A percentile compares a stretch with the other conserved stretches of the same genome.
Evolutionary conservation across 1,140 invertebrate species (phyloP).

Genomic region (Caenorhabditis briggsae): DNA sequence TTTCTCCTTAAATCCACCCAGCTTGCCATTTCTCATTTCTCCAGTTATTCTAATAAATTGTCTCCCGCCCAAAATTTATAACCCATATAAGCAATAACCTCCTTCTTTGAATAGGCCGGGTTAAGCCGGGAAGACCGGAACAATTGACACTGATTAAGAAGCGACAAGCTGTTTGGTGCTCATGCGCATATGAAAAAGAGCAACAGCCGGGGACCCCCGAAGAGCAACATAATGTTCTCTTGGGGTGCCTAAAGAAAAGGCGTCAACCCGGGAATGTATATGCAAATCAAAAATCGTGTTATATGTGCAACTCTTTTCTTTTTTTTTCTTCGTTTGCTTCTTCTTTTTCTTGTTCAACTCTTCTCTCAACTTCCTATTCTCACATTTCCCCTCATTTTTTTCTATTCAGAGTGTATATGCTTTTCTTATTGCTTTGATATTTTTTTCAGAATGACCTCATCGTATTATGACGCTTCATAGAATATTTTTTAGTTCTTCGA

Average conservation of each 20-base stretch:
- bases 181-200: conserved; percentile 20
- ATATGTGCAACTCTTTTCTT: conserved; percentile 48
- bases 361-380: too few relatives aligned
- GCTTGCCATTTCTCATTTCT: background rate
- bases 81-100: background rate
- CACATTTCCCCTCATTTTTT: too few relatives aligned
- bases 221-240: conserved; percentile 46
- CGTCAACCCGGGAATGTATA: conserved; percentile 41
- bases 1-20: background rate
- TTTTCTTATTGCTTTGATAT: background rate
- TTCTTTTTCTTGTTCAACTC: background rate
- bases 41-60: background rate
- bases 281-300: conserved; percentile 54
- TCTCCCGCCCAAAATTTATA: background rate
- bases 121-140: conserved; percentile 8
- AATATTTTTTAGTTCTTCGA: too few relatives aligned
- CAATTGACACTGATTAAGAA: conserved; percentile 53
- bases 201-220: conserved; percentile 8
- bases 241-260: background rate
- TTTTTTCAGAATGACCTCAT: conserved; percentile 3
- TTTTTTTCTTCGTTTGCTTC: too few relatives aligned
- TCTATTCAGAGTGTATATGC: background rate
- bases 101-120: background rate
- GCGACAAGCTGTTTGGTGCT: conserved; percentile 30
- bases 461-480: background rate